Conservation (phyloP, 2,797 vertebrate genomes). For the Triplophysa yarkandensis region DNA sequence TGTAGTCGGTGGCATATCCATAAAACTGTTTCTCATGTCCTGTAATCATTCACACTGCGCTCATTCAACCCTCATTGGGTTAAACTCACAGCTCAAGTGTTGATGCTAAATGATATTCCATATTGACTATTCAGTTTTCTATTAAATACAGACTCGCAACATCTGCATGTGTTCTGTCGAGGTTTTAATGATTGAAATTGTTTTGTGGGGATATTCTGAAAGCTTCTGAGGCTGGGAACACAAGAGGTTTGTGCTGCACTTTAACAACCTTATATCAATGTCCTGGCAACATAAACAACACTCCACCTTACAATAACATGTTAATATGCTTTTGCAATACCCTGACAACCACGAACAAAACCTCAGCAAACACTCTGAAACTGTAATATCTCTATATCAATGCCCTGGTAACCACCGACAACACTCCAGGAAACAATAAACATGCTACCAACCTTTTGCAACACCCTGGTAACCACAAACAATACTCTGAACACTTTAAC, state of each 20-base stretch:
- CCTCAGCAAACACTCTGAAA: no score
- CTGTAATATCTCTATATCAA: no score
- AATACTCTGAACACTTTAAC: no score
- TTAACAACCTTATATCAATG: neutral
- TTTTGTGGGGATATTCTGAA: neutral
- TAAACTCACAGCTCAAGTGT: slow-evolving; percentile 21
- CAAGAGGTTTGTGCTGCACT: neutral
- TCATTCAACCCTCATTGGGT: neutral
- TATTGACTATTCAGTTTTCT: neutral
- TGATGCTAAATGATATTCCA: slow-evolving; percentile 15
- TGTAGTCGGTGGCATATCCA: neutral
- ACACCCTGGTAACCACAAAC: no score
- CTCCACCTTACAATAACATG: no score
- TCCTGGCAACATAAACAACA: neutral
- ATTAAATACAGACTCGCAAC: neutral
- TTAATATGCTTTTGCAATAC: no score
- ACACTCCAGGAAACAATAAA: no score
- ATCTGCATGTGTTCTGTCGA: neutral
- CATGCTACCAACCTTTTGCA: no score
- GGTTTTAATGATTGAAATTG: neutral
- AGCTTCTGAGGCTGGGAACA: no score
- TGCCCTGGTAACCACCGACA: no score
- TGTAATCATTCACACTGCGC: slow-evolving; percentile 8
- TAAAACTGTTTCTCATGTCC: neutral
- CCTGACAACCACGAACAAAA: no score